Percentiles rank a stretch among this genome's conserved stretches.
Evolutionary conservation across 2,113 vertebrate species (phyloP).

Genomic region (Tragelaphus strepsiceros): DNA sequence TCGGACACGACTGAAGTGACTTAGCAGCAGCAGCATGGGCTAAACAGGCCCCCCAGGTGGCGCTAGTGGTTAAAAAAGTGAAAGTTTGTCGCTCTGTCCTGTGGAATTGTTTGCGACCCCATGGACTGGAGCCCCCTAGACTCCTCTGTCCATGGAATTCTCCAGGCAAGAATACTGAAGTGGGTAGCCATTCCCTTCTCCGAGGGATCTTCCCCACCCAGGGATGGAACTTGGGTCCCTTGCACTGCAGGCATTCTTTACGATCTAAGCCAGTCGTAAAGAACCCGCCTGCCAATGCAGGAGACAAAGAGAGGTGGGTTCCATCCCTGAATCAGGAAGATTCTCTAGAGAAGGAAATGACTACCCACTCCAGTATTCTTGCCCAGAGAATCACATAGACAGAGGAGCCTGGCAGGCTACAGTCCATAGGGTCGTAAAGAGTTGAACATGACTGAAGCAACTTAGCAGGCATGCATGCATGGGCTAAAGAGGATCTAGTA

Average conservation of each 20-base stretch:
- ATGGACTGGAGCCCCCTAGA: not conserved
- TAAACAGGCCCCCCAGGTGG: not conserved
- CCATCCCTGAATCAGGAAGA: not conserved
- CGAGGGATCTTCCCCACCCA: not conserved
- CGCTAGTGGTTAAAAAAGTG: not conserved
- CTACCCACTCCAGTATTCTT: not conserved
- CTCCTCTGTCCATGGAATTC: not conserved
- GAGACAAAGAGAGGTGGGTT: not conserved
- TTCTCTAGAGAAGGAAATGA: not conserved
- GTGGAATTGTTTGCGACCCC: not conserved
- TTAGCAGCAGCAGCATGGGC: not conserved
- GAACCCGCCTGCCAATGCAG: not conserved
- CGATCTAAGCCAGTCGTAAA: not conserved
- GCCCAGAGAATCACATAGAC: not conserved
- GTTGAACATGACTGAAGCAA: not conserved
- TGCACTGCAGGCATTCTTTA: not conserved
- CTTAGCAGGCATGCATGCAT: not conserved
- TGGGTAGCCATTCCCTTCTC: not conserved
- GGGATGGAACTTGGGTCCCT: not conserved
- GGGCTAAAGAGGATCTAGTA: not conserved
- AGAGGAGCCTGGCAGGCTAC: not conserved
- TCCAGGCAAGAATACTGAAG: not conserved
- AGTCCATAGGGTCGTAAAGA: not conserved
- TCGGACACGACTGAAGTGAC: too few relatives aligned
- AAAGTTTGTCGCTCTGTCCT: not conserved